These are phyloP conservation scores for Drepanosiphum platanoidis DNA, from an alignment of 2,888 invertebrate genomes.

Conservation along the genomic window DNA sequence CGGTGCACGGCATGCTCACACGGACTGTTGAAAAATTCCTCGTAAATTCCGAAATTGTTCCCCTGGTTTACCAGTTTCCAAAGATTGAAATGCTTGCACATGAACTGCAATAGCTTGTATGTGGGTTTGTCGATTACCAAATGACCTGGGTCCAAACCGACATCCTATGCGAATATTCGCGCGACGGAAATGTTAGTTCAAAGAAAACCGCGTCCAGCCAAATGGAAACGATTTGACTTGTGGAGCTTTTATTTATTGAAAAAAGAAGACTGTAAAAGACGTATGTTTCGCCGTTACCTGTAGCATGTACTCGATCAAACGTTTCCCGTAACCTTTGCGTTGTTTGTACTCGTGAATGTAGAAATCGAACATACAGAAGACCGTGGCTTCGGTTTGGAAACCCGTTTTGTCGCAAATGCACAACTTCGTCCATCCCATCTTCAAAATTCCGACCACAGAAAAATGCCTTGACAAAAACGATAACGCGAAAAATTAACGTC, in stretches of 20 bases:
- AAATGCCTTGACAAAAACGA: conserved; percentile 39
- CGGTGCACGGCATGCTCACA: too few species aligned
- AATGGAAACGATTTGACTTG: too few species aligned
- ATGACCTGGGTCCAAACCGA: conserved; percentile 75
- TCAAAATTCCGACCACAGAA: conserved; percentile 82
- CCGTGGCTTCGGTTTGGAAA: conserved; percentile 79
- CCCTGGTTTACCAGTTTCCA: conserved; percentile 50
- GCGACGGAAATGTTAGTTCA: not conserved
- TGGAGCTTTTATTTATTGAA: too few species aligned
- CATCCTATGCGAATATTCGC: conserved; percentile 72
- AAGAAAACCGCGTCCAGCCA: too few species aligned
- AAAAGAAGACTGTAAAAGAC: not conserved
- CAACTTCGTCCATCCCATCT: conserved; percentile 88
- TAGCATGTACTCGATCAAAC: conserved; percentile 90
- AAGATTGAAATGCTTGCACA: conserved; percentile 77
- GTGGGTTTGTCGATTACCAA: conserved; percentile 95
- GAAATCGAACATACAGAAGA: conserved; percentile 92
- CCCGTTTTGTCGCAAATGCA: conserved; percentile 82
- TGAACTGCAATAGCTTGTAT: conserved; percentile 84
- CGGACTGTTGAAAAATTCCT: conserved; percentile 54
- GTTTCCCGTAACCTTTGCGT: conserved; percentile 84
- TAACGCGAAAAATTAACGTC: too few species aligned
- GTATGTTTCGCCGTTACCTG: conserved; percentile 70
- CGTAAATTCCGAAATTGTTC: conserved; percentile 48
- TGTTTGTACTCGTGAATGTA: conserved; percentile 87